Conservation (phyloP, 2,797 vertebrate species). For the Arnoldichthys spilopterus region DNA sequence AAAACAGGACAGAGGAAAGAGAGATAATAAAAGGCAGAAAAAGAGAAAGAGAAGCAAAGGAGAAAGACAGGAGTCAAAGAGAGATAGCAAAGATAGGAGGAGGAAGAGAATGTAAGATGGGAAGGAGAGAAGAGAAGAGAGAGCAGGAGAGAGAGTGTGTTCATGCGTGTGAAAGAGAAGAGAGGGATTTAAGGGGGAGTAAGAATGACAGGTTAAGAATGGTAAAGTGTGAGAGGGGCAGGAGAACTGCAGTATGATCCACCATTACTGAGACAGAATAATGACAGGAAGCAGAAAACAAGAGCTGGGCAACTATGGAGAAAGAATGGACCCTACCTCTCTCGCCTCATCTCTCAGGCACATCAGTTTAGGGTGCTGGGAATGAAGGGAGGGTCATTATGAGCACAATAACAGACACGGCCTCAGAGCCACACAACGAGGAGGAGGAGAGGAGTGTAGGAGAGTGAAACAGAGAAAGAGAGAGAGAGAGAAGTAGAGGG, state of each 20-base stretch:
- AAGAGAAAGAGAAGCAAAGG: background rate
- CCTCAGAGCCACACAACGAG: constrained; percentile 63
- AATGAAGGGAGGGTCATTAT: constrained; percentile 60
- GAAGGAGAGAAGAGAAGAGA: background rate
- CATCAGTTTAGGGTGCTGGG: constrained; percentile 59
- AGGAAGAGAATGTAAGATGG: background rate
- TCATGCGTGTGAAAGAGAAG: constrained; percentile 31
- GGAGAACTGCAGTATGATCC: constrained; percentile 5
- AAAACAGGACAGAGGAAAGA: background rate
- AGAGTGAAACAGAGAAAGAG: constrained; percentile 15
- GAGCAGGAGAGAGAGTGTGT: constrained; percentile 22
- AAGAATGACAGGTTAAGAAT: constrained; percentile 60
- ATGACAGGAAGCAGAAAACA: constrained; percentile 10
- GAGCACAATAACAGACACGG: constrained; percentile 51
- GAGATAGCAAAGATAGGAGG: background rate
- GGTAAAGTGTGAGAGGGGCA: constrained; percentile 8
- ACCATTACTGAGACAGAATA: constrained; percentile 4
- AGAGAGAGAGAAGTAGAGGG: constrained; percentile 19
- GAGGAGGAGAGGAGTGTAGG: constrained; percentile 54
- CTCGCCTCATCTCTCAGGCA: constrained; percentile 5
- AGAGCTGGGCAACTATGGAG: background rate
- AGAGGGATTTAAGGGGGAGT: constrained; percentile 65
- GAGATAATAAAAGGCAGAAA: background rate
- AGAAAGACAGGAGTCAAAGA: background rate
- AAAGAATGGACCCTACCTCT: constrained; percentile 11